Conservation (phyloP, 2,797 vertebrate genomes). For the Hippocampus kuda region DNA sequence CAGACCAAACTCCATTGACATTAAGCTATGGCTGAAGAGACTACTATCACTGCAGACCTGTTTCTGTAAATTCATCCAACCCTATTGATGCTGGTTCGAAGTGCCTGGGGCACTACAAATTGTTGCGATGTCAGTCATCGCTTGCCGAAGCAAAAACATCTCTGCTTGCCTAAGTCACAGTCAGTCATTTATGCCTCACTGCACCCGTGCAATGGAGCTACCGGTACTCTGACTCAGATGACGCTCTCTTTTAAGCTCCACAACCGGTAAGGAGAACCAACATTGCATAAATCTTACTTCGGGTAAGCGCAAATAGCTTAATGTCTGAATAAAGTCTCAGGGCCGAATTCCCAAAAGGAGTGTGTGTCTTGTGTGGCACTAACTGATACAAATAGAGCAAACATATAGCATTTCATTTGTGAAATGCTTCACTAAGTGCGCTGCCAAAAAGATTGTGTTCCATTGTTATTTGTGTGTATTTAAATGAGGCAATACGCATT, state of each 20-base stretch:
- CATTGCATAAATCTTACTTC: background rate
- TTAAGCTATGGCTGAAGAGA: background rate
- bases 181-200: background rate
- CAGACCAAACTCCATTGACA: background rate
- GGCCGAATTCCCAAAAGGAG: no score
- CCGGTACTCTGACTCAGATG: background rate
- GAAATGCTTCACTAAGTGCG: no score
- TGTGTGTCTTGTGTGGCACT: no score
- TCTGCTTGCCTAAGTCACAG: conserved; percentile 1
- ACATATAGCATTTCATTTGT: no score
- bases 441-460: no score
- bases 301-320: no score
- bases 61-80: background rate
- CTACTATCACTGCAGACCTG: conserved; percentile 9
- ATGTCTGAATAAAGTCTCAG: no score
- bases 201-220: background rate
- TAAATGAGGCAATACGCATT: no score
- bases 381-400: no score
- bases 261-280: background rate
- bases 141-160: conserved; percentile 2
- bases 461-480: no score
- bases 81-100: conserved; percentile 25
- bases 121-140: conserved; percentile 37
- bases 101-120: conserved; percentile 31
- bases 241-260: background rate